A percentile compares a stretch with the other conserved stretches of the same genome.
phyloP scores from a whole-genome alignment of 1,140 invertebrate species.

The Drosophila bipectinata region DNA sequence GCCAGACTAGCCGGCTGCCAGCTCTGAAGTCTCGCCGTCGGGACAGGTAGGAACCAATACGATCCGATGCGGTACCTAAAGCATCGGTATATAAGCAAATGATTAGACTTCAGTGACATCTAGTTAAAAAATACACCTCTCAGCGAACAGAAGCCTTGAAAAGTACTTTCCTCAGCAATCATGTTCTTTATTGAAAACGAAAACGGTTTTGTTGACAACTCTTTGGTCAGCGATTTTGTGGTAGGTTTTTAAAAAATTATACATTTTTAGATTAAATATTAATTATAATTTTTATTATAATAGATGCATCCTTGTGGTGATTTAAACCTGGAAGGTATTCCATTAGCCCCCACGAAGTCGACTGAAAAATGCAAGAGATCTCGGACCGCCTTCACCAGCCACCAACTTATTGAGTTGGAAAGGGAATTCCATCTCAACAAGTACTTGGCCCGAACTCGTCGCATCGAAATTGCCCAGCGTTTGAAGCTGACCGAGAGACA shows the following conservation, averaged over 20 bases:
- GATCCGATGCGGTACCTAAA: conserved; percentile 51
- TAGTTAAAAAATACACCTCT: conserved; percentile 66
- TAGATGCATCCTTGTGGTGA: conserved; percentile 16
- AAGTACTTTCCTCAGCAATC: conserved; percentile 17
- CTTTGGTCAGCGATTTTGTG: conserved; percentile 8
- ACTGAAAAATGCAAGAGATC: conserved; percentile 75
- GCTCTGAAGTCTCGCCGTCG: conserved; percentile 15
- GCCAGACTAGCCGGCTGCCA: conserved; percentile 40
- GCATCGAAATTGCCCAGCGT: conserved; percentile 91
- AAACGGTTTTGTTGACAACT: conserved; percentile 20
- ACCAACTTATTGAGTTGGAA: conserved; percentile 89
- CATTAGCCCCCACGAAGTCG: background rate
- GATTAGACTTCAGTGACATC: conserved; percentile 18
- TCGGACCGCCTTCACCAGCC: conserved; percentile 91
- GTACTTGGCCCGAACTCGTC: conserved; percentile 91
- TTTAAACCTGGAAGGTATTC: conserved; percentile 1
- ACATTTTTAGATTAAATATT: background rate
- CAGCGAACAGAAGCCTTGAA: conserved; percentile 32
- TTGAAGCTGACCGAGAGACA: conserved; percentile 91
- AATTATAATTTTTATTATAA: background rate
- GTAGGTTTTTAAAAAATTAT: conserved; percentile 7
- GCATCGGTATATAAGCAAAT: conserved; percentile 59
- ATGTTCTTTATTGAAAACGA: conserved; percentile 38
- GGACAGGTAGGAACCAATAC: conserved; percentile 47
- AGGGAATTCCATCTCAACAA: conserved; percentile 86